Evolutionary conservation across 2,797 vertebrate genomes (phyloP), one percentile per base, ranked within the genome.

Genomic region (Cyclura pinguis): DNA sequence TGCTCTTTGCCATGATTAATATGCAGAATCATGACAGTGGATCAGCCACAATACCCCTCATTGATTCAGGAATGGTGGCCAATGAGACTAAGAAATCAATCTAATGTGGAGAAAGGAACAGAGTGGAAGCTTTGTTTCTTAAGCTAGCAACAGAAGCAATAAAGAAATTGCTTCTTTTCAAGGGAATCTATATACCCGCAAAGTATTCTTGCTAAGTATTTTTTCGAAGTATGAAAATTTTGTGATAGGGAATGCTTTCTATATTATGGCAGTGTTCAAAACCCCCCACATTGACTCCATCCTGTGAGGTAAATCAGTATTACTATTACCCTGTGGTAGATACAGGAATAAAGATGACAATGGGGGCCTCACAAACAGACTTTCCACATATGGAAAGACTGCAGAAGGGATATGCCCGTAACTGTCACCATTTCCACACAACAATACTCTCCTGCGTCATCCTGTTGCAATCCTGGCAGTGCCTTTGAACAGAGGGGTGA

Each of bases 11-110:
- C 69, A 2, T 0, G 55, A 84, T 47, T 32, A 10, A 2, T 47
- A 35, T 0, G 0, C 47, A 0, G 38, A 5, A 59, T 80, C 76
- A 2, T 0, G 0, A 3, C 0, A 6, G 27, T 72, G 64, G 38
- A 50, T 0, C 38, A 76, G 77, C 78, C 86, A 76, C 72, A 16
- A 29, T 12, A 5, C 1, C 27, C 6, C 69, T 83, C 78, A 0
- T 32, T 3, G 22, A 6, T 52, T 87, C 22, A 13, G 0, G 27
- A 0, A 0, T 0, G n/a, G 80, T 52, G 57, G 42, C 87, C 9
- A 0, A 0, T 42, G 86, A 0, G 0, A 0, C 57, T 0, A 16
- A 47, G 16, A 83, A 88, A 38, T 0, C 0, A 52, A 6, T 24
- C n/a, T 32, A 64, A 42, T 42, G 24, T 4, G 14, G 29, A 59